phyloP scores from a whole-genome alignment of 2,113 vertebrate species.

The Rhynchomys soricoides region DNA sequence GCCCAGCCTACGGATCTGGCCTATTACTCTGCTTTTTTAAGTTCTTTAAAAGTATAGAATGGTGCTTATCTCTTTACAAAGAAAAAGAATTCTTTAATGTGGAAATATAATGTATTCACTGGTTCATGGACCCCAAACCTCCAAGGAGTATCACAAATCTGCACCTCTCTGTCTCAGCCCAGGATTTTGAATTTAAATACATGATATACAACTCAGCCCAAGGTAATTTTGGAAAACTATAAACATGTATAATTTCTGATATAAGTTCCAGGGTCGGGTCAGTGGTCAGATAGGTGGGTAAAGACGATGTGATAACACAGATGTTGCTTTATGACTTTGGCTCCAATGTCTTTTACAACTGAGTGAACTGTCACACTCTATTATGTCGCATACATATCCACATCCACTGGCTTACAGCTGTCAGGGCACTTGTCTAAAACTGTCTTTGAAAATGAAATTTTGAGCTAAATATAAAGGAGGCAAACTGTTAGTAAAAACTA shows the following conservation, averaged over 20 bases:
- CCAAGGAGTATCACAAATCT: constrained; percentile 63
- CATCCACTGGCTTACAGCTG: constrained; percentile 62
- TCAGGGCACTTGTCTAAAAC: constrained; percentile 59
- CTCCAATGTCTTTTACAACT: constrained; percentile 73
- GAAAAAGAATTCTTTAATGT: constrained; percentile 64
- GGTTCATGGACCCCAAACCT: constrained; percentile 72
- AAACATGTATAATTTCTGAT: constrained; percentile 56
- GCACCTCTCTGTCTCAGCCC: constrained; percentile 55
- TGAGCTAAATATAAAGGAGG: constrained; percentile 74
- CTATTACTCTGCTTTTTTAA: constrained; percentile 65
- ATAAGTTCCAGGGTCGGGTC: constrained; percentile 26
- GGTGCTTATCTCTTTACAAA: constrained; percentile 58
- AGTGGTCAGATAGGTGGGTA: constrained; percentile 43
- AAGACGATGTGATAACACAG: constrained; percentile 46
- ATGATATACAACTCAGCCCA: background rate
- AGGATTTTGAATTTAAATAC: constrained; percentile 68
- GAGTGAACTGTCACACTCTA: constrained; percentile 76
- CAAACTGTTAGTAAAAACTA: constrained; percentile 65
- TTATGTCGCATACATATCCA: constrained; percentile 66
- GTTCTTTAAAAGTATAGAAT: constrained; percentile 69
- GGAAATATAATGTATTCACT: constrained; percentile 66
- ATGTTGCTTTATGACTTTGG: constrained; percentile 65
- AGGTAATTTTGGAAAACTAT: constrained; percentile 41
- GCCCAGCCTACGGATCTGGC: background rate
- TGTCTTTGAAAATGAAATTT: constrained; percentile 74